Evolutionary conservation across 2,797 vertebrate genomes (phyloP).

Genomic region (Nasua narica): DNA sequence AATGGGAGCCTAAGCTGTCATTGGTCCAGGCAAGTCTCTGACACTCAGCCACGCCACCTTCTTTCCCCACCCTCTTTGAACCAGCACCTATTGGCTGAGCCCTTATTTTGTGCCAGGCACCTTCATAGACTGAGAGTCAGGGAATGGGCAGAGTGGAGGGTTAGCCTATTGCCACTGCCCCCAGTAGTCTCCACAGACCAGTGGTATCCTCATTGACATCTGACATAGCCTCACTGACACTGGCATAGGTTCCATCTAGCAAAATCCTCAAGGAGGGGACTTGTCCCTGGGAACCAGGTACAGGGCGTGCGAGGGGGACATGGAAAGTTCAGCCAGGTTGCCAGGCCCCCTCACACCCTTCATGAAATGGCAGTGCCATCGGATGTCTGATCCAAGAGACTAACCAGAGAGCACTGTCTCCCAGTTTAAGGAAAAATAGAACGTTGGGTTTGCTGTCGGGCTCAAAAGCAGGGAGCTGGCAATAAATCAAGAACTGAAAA

Average conservation of each 20-base stretch:
- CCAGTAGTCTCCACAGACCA: background rate
- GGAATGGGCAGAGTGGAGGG: background rate
- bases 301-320: too few species aligned
- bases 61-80: background rate
- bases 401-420: background rate
- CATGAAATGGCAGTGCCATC: background rate
- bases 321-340: background rate
- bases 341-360: background rate
- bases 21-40: background rate
- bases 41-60: background rate
- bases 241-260: background rate
- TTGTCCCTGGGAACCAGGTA: background rate
- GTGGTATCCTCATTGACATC: background rate
- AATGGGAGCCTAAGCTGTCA: background rate
- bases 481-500: conserved; percentile 73
- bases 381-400: background rate
- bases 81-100: background rate
- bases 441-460: conserved; percentile 42
- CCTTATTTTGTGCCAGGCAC: background rate
- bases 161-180: background rate
- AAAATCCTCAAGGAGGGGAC: background rate
- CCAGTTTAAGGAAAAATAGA: conserved; percentile 33
- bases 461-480: conserved; percentile 45
- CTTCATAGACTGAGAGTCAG: background rate
- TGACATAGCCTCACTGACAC: too few species aligned